Base-by-base conservation (phyloP, 2,797 vertebrate genomes). In the Garrulus glandarius region DNA sequence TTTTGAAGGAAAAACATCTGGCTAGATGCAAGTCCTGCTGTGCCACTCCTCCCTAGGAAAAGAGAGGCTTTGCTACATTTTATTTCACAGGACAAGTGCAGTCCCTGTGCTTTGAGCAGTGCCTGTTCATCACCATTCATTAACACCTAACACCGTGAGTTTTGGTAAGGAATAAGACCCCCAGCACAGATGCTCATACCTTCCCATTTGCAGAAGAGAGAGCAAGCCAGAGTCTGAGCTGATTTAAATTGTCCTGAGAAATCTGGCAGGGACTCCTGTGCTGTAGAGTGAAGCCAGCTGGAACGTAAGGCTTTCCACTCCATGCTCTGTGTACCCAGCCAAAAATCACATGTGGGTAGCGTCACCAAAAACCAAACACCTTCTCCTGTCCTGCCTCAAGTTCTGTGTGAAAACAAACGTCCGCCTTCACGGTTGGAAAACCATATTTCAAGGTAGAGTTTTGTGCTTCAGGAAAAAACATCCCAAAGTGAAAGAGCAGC, bases 311-410 rank as follows among this genome's bases (percentile, higher is more conserved):
- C 83, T 90, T 93, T 94, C 79, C 63, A 90, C 85, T 90, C 83
- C 67, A 79, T 1, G 0, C 41, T 75, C 55, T 71, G 91, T 1
- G 0, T 46, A 56, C 57, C 29, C 63, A 93, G 96, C 93, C 96
- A 96, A 94, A 92, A 94, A 87, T 68, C 85, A 84, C 74, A 95
- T 88, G 92, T 80, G 94, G 77, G 83, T 26, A 95, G 70, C 5
- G 0, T 93, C 32, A 29, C 86, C 16, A 20, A 93, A 94, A 95
- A 15, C 46, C 87, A 95, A 93, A 88, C 94, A 93, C 90, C 87
- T 97, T 95, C 68, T 87, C 63, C 87, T 69, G 76, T 74, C 95
- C 93, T 86, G 77, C 80, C 63, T 92, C 59, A 34, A 88, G 87
- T 64, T 86, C 67, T 89, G 59, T 57, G 63, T 95, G 85, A 93